Percentiles rank a stretch among this genome's conserved stretches.
Evolutionary conservation across 2,888 invertebrate species (phyloP).

Genomic region (Hyalella azteca): DNA sequence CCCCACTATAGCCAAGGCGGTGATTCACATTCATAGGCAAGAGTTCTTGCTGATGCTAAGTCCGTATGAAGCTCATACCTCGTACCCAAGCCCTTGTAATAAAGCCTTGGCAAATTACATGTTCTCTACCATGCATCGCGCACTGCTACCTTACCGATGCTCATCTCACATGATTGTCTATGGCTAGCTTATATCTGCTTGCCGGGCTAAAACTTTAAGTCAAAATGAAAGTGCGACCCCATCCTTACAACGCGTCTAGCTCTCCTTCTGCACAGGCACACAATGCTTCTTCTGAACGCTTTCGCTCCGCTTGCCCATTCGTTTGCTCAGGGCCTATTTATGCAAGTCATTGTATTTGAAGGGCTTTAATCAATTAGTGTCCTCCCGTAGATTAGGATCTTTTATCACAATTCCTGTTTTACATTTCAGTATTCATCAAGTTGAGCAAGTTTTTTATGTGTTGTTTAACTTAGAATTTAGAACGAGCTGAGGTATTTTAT

Average conservation of each 20-base stretch:
- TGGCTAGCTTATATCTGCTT: slow-evolving; percentile 16
- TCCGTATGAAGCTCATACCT: background rate
- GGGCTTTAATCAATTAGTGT: background rate
- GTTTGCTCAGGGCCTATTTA: background rate
- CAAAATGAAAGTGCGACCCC: slow-evolving; percentile 7
- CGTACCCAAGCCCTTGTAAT: background rate
- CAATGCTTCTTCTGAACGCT: background rate
- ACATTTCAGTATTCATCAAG: no score
- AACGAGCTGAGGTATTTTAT: no score
- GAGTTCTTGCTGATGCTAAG: background rate
- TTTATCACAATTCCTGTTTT: no score
- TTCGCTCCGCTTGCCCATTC: background rate
- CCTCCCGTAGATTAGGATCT: no score
- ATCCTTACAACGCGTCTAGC: background rate
- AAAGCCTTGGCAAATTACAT: slow-evolving; percentile 12
- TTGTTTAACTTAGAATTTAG: no score
- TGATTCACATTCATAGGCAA: slow-evolving; percentile 20
- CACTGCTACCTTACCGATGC: background rate
- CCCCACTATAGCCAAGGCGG: background rate
- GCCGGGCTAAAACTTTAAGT: background rate
- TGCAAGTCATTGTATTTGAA: background rate
- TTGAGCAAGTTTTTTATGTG: no score
- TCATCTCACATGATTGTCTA: slow-evolving; percentile 13
- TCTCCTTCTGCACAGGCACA: background rate
- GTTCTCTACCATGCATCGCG: slow-evolving; percentile 18